A percentile compares a stretch with the other conserved stretches of the same genome.
Conservation (phyloP, 1,140 invertebrate species). For the Pomacea maculata region DNA sequence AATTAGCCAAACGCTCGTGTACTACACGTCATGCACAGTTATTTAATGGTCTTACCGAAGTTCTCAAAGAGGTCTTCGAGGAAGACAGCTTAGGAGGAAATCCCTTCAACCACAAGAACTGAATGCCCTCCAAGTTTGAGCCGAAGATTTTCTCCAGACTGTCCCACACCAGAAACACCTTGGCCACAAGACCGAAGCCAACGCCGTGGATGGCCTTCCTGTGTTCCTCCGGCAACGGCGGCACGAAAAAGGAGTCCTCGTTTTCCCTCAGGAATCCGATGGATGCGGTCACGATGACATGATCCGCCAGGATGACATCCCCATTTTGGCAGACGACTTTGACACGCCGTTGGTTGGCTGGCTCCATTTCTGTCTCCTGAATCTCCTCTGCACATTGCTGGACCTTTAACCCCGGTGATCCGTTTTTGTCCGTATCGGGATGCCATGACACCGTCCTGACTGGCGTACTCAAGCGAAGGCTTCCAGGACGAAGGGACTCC, state of each 20-base stretch:
- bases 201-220: not conserved
- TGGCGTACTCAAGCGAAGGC: not conserved
- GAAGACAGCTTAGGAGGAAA: not conserved
- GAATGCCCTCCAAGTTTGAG: constrained; percentile 5
- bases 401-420: not conserved
- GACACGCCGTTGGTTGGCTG: not conserved
- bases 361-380: not conserved
- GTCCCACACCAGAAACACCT: constrained; percentile 19
- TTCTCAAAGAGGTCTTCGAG: not conserved
- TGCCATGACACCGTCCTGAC: constrained; percentile 9
- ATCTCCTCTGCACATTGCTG: not conserved
- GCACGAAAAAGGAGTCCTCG: constrained; percentile 6
- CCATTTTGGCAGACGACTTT: constrained; percentile 12
- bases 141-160: not conserved
- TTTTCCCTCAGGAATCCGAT: constrained; percentile 11
- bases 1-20: no score
- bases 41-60: no score
- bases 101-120: constrained; percentile 13
- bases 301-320: constrained; percentile 1
- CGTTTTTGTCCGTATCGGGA: no score
- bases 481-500: not conserved
- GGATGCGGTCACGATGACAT: constrained; percentile 21
- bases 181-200: constrained; percentile 14
- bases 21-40: no score
- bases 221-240: constrained; percentile 1